These are phyloP conservation scores for Acrobasis consociella DNA, from an alignment of 2,888 invertebrate genomes.

Conservation along the genomic window DNA sequence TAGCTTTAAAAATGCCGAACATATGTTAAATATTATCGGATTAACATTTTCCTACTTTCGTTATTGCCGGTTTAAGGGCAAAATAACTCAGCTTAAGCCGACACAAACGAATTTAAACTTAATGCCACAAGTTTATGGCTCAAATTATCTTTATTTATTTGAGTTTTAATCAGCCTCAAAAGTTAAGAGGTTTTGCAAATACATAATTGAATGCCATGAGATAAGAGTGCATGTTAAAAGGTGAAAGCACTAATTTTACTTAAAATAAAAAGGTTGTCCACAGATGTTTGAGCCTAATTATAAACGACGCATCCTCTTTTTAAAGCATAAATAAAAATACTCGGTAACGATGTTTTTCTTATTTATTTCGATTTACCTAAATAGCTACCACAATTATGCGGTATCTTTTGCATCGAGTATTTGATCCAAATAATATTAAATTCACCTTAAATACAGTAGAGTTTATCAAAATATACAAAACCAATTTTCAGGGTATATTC, in stretches of 20 bases:
- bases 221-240: constrained; percentile 11
- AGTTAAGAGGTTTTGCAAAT: constrained; percentile 15
- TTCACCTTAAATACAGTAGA: too few species aligned
- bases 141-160: constrained; percentile 2
- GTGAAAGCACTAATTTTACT: constrained; percentile 5
- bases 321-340: too few species aligned
- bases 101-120: constrained; percentile 17
- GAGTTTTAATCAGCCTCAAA: constrained; percentile 15
- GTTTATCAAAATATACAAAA: too few species aligned
- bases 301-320: too few species aligned
- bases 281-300: too few species aligned
- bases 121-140: constrained; percentile 4
- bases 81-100: constrained; percentile 10
- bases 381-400: too few species aligned
- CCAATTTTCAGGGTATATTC: too few species aligned
- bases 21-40: constrained; percentile 46
- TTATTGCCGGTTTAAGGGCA: constrained; percentile 20
- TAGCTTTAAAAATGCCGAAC: constrained; percentile 59
- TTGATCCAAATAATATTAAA: too few species aligned
- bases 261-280: too few species aligned
- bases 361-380: too few species aligned
- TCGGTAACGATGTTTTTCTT: too few species aligned
- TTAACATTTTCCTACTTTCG: constrained; percentile 25
- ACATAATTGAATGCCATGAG: constrained; percentile 13
- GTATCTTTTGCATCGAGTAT: too few species aligned